Percentiles rank a stretch among this genome's conserved stretches.
These are phyloP conservation scores for Nowickia ferox DNA, from an alignment of 2,888 invertebrate genomes.

Conservation along the genomic window DNA sequence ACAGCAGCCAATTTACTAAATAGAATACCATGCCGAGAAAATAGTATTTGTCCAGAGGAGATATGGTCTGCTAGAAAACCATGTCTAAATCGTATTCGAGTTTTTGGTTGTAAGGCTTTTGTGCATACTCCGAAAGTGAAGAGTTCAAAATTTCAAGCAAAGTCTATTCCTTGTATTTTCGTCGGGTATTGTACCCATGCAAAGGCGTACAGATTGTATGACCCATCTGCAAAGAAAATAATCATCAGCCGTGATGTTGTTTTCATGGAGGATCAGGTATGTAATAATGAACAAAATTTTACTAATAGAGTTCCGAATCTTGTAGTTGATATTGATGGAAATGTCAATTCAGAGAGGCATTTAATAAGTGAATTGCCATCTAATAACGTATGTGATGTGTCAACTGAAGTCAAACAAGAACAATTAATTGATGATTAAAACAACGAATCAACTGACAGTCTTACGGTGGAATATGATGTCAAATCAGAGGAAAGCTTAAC, in stretches of 20 bases:
- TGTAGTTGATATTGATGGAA: slow-evolving; percentile 8
- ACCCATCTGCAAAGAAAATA: slow-evolving; percentile 56
- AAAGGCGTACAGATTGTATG: slow-evolving; percentile 65
- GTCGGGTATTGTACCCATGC: slow-evolving; percentile 63
- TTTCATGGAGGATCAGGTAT: slow-evolving; percentile 64
- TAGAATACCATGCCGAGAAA: slow-evolving; percentile 66
- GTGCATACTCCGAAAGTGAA: slow-evolving; percentile 69
- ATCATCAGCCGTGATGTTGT: slow-evolving; percentile 63
- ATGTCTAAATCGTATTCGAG: slow-evolving; percentile 60
- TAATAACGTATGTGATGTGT: background rate
- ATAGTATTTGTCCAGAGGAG: slow-evolving; percentile 62
- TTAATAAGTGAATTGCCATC: slow-evolving; percentile 31
- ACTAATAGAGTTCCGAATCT: no score
- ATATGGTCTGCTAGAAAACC: slow-evolving; percentile 67
- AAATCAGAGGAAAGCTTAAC: slow-evolving; percentile 1
- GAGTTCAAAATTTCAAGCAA: slow-evolving; percentile 66
- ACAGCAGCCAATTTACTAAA: slow-evolving; percentile 69
- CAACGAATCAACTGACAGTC: slow-evolving; percentile 11
- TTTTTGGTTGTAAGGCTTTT: slow-evolving; percentile 72
- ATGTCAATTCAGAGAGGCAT: slow-evolving; percentile 53
- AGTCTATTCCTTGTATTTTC: slow-evolving; percentile 68
- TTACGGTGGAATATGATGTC: background rate
- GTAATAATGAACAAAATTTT: slow-evolving; percentile 10
- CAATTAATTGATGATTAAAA: slow-evolving; percentile 3
- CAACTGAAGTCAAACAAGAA: background rate